Evolutionary conservation across 2,888 invertebrate species (phyloP).

Genomic region (Rhagophthalmus giganteus): DNA sequence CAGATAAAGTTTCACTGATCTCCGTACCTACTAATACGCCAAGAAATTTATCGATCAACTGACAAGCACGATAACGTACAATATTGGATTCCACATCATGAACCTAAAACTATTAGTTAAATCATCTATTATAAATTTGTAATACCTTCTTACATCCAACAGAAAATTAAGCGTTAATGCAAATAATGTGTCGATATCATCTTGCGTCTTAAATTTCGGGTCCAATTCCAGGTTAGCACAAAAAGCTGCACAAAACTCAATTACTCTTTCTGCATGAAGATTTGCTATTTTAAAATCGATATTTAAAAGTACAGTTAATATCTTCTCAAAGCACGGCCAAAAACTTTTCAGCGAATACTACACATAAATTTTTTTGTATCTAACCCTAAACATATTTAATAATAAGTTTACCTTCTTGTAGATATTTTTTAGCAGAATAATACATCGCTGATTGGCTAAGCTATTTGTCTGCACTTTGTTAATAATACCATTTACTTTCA

Average conservation of each 20-base stretch:
- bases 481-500: no score
- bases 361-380: no score
- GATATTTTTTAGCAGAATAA: no score
- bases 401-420: no score
- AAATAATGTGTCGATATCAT: constrained; percentile 56
- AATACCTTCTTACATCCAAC: constrained; percentile 58
- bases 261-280: constrained; percentile 17
- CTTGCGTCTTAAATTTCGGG: not conserved
- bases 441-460: no score
- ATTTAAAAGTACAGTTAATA: constrained; percentile 4
- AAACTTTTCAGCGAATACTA: no score
- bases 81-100: constrained; percentile 58
- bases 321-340: constrained; percentile 6
- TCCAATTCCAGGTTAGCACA: no score
- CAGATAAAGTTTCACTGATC: constrained; percentile 75
- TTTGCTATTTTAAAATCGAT: constrained; percentile 23
- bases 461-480: no score
- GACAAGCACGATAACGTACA: constrained; percentile 75
- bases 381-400: no score
- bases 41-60: constrained; percentile 75
- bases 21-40: constrained; percentile 70
- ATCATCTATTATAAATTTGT: not conserved
- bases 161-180: constrained; percentile 65
- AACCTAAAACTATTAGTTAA: constrained; percentile 41
- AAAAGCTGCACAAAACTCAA: constrained; percentile 27